Base-by-base conservation (phyloP, 1,140 invertebrate genomes). In the Magallana angulata region DNA sequence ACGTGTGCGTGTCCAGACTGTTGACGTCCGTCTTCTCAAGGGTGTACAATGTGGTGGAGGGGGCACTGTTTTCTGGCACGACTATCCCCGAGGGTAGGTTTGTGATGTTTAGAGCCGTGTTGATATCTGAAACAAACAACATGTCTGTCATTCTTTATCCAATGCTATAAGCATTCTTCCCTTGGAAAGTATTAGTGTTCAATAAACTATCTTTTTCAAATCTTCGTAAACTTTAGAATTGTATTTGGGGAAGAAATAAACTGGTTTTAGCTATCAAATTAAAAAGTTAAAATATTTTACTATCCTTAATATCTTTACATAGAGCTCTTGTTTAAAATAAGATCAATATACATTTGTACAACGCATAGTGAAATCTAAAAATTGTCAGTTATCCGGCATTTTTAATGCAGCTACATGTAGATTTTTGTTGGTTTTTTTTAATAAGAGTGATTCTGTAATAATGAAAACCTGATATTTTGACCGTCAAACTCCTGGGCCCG, bases 11-110 rank as follows among this genome's bases (percentile, higher is more conserved):
- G 48, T 84, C 83, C 12, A 71, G 84, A 58, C 68, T 24, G 48
- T 90, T 80, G 16, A 82, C 76, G 57, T 90, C 89, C 1, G 82
- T 58, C 5, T 82, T 62, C 0, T 24, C 57, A 1, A 90, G 57
- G 1, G 14, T 14, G 18, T 76, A 89, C 8, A 90, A 14, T 0
- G 83, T 48, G n/a, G 60, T 89, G 8, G 58, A 83, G 5, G 56
- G 14, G 8, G 71, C 80, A 12, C 80, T 68, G 60, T 90, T 87
- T 82, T 90, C 89, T 57, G 82, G 36, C 12, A 90, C 62, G 11
- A 58, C 18, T 57, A 83, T 59, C 4, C 64, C 86, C 6, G 58
- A 16, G 16, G 89, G 89, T 18, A 90, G 59, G 57, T 90, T 90
- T 24, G 80, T 58, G 9, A 90, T 56, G 7, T 58, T 58, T n/a